Base-by-base conservation (phyloP, 2,113 vertebrate genomes). In the Connochaetes taurinus region DNA sequence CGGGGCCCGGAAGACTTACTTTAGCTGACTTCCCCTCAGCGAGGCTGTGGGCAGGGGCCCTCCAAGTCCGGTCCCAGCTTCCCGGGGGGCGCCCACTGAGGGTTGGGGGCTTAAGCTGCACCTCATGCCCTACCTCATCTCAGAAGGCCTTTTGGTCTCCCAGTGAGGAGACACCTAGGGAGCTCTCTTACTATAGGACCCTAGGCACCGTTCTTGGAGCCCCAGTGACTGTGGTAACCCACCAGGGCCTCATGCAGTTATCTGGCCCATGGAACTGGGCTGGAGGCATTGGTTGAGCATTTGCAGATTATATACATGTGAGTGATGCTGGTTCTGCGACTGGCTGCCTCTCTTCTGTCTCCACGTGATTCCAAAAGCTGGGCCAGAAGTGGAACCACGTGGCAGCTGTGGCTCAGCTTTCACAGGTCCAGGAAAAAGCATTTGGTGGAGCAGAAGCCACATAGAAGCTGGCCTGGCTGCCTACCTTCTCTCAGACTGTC, bases 1-100 rank as follows among this genome's bases (percentile, higher is more conserved):
- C 83, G 64, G 89, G 67, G 94, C 31, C 96, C 91, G 87, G 97
- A 98, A 98, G 93, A 64, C 93, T 93, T 94, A 53, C 97, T 55
- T 8, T 62, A 33, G 81, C 94, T 82, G 76, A 97, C 86, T 97
- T 97, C 95, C 96, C 92, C 85, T 96, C 58, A 31, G 55, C n/a
- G 78, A 94, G 83, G 62, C 92, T 89, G 82, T 55, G 93, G 94
- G 97, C 85, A 96, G 91, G 27, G 92, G 81, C 96, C 88, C 83
- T 0, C 53, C 40, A 29, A 76, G 76, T 80, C 52, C 1, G 2
- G 29, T 58, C 88, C 64, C 29, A 0, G 52, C 31, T 19, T 80
- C 81, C 31, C 36, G 5, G 47, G 29, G 71, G 76, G 19, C 1
- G 40, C 27, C 88, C 13, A 6, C 50, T 0, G 0, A 53, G 58